Evolutionary conservation across 2,888 invertebrate genomes (phyloP).

Genomic region (Polydrusus pterygomalis): DNA sequence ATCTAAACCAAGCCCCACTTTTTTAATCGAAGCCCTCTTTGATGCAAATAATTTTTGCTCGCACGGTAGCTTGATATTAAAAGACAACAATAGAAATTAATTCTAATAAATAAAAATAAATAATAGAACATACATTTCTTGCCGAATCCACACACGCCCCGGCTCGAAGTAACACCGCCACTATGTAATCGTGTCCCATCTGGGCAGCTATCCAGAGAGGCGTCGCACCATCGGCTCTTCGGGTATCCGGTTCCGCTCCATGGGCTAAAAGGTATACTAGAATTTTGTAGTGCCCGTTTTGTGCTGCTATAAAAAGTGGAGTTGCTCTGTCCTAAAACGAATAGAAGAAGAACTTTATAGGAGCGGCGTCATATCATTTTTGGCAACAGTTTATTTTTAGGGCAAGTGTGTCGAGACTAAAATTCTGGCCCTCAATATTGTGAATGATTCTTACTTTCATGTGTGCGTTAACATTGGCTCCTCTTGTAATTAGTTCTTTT

Average conservation of each 20-base stretch:
- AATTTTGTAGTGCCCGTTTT: constrained; percentile 92
- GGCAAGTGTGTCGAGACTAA: no score
- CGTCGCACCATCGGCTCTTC: constrained; percentile 89
- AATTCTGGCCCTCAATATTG: not conserved
- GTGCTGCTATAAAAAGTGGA: constrained; percentile 93
- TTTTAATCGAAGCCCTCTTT: no score
- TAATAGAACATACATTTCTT: constrained; percentile 78
- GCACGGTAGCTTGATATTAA: no score
- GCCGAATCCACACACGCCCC: constrained; percentile 88
- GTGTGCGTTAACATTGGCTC: constrained; percentile 86
- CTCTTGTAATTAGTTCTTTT: constrained; percentile 86
- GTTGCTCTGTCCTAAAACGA: constrained; percentile 88
- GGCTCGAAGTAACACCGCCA: constrained; percentile 83
- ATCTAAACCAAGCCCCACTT: no score
- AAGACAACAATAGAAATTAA: no score
- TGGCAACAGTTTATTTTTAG: no score
- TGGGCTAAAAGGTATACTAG: constrained; percentile 82
- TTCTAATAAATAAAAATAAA: no score
- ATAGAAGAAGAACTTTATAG: not conserved
- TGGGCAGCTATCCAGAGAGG: constrained; percentile 96
- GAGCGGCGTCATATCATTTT: no score
- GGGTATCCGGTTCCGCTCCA: constrained; percentile 83
- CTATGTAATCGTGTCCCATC: constrained; percentile 92
- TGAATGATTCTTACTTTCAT: constrained; percentile 82
- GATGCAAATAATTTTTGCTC: no score